phyloP scores from a whole-genome alignment of 2,113 vertebrate genomes.

The Cariama cristata region DNA sequence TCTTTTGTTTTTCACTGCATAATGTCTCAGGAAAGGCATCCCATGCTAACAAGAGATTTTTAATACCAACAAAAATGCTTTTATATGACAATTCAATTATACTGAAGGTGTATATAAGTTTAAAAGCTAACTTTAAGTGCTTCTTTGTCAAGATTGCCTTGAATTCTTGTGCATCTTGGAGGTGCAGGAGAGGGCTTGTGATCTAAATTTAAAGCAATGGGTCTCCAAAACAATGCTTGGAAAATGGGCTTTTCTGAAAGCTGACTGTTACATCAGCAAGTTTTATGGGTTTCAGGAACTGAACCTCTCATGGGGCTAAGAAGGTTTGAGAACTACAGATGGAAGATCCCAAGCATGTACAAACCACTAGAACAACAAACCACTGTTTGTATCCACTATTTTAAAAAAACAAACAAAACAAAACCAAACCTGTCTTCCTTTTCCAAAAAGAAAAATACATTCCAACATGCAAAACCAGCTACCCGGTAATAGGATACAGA shows the following conservation, averaged over 20 bases:
- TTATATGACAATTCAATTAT: not conserved
- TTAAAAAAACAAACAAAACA: not conserved
- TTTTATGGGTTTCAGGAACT: not conserved
- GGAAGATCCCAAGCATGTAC: not conserved
- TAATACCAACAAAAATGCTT: not conserved
- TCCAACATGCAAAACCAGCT: not conserved
- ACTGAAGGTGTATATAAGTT: not conserved
- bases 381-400: not conserved
- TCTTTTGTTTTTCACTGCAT: not conserved
- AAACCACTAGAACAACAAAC: not conserved
- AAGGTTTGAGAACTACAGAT: not conserved
- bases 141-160: not conserved
- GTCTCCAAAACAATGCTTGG: not conserved
- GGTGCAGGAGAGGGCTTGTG: not conserved
- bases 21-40: not conserved
- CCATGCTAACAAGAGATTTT: not conserved
- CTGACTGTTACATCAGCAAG: not conserved
- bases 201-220: not conserved
- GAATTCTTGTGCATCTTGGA: not conserved
- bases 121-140: not conserved
- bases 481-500: not conserved
- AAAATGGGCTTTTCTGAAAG: not conserved
- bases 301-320: not conserved
- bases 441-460: not conserved
- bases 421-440: not conserved